phyloP scores from a whole-genome alignment of 2,113 vertebrate genomes.

The Poecile atricapillus region DNA sequence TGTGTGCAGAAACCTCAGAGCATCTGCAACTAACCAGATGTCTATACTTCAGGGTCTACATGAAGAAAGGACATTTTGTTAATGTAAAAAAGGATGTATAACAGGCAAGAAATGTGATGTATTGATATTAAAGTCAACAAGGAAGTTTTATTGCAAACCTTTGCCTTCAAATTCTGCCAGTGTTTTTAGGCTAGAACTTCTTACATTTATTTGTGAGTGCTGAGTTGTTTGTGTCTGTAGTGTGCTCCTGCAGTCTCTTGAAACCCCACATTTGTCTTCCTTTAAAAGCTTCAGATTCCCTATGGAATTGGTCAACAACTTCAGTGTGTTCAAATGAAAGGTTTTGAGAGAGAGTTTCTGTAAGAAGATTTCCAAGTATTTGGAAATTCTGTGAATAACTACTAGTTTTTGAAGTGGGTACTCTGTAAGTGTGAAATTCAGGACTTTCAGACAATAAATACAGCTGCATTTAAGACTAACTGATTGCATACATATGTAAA shows the following conservation, averaged over 20 bases:
- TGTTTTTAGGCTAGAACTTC: background rate
- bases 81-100: background rate
- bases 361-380: background rate
- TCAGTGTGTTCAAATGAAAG: background rate
- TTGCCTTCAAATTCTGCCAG: background rate
- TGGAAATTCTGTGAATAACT: background rate
- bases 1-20: background rate
- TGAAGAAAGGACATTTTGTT: background rate
- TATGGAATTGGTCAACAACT: background rate
- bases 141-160: background rate
- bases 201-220: background rate
- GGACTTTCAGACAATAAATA: slow-evolving; percentile 40
- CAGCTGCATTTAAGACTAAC: slow-evolving; percentile 41
- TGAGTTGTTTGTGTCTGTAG: background rate
- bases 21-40: background rate
- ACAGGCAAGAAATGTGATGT: background rate
- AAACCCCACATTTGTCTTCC: background rate
- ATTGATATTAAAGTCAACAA: background rate
- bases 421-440: background rate
- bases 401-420: background rate
- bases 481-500: slow-evolving; percentile 69
- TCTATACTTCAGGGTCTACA: background rate
- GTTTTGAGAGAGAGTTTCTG: background rate
- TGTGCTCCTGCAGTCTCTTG: background rate
- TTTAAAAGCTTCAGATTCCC: background rate